Evolutionary conservation across 2,888 invertebrate genomes (phyloP).

Genomic region (Hymenopus coronatus): DNA sequence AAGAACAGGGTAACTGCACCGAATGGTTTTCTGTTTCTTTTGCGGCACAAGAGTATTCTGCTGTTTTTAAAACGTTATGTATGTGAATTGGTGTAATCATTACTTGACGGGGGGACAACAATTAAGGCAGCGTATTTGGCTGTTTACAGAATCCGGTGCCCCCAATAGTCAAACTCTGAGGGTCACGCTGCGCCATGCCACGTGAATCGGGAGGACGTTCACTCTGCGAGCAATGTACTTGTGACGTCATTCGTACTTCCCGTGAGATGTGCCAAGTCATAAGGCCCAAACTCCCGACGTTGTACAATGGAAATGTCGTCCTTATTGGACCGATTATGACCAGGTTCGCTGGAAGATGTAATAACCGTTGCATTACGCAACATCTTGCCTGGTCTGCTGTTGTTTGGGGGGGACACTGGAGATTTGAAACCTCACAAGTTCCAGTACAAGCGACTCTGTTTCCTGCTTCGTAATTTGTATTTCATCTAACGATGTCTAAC

Average conservation of each 20-base stretch:
- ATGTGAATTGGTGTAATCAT: no score
- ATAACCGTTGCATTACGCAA: constrained; percentile 15
- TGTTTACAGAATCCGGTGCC: no score
- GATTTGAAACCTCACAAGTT: not conserved
- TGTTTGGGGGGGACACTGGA: not conserved
- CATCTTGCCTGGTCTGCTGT: not conserved
- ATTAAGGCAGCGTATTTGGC: no score
- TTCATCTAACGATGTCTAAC: no score
- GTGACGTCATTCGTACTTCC: not conserved
- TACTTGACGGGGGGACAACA: no score
- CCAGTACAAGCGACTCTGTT: not conserved
- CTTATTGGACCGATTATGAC: not conserved
- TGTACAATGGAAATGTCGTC: not conserved
- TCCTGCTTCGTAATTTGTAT: no score
- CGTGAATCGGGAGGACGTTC: not conserved
- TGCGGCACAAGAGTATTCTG: no score
- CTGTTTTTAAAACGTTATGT: no score
- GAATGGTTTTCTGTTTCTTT: no score
- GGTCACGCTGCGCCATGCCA: not conserved
- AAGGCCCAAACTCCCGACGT: not conserved
- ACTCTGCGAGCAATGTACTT: not conserved
- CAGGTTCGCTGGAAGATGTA: not conserved
- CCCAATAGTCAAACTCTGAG: not conserved
- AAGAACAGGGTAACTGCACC: no score
- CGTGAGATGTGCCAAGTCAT: not conserved